Conservation (phyloP, 2,797 vertebrate genomes). For the Pipistrellus kuhlii region DNA sequence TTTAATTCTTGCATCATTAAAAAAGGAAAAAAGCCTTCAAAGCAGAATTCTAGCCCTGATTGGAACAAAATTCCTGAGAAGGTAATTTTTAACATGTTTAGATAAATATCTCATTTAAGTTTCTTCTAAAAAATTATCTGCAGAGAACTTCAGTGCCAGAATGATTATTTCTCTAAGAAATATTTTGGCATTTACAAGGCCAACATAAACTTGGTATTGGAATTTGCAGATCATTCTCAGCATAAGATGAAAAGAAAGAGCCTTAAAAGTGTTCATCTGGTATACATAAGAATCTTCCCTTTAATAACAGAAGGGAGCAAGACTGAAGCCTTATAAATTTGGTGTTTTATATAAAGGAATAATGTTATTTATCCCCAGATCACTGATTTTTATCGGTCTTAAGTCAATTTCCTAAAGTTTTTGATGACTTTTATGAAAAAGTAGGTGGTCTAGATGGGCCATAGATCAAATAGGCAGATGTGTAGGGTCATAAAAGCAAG, state of each 20-base stretch:
- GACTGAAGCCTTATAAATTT: conserved; percentile 37
- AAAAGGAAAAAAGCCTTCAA: neutral
- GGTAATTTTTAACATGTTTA: conserved; percentile 25
- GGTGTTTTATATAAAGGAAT: conserved; percentile 59
- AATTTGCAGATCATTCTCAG: conserved; percentile 52
- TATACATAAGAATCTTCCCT: conserved; percentile 22
- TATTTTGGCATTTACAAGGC: conserved; percentile 53
- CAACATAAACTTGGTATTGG: conserved; percentile 63
- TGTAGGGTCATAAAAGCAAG: conserved; percentile 36
- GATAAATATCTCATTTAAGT: conserved; percentile 68
- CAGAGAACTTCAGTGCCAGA: conserved; percentile 16
- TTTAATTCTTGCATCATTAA: neutral
- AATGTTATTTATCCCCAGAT: conserved; percentile 15
- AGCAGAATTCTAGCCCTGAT: neutral
- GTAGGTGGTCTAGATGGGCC: conserved; percentile 48
- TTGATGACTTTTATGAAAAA: conserved; percentile 61
- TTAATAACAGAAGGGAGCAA: conserved; percentile 30
- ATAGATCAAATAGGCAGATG: conserved; percentile 18
- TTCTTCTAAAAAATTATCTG: conserved; percentile 30
- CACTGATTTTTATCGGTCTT: conserved; percentile 69
- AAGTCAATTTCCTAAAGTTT: conserved; percentile 57
- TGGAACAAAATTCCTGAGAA: conserved; percentile 52
- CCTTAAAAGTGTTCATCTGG: conserved; percentile 65
- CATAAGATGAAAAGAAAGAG: conserved; percentile 22
- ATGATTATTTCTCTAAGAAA: conserved; percentile 63